Evolutionary conservation across 2,797 vertebrate species (phyloP).

Genomic region (Odontamblyopus rebecca): DNA sequence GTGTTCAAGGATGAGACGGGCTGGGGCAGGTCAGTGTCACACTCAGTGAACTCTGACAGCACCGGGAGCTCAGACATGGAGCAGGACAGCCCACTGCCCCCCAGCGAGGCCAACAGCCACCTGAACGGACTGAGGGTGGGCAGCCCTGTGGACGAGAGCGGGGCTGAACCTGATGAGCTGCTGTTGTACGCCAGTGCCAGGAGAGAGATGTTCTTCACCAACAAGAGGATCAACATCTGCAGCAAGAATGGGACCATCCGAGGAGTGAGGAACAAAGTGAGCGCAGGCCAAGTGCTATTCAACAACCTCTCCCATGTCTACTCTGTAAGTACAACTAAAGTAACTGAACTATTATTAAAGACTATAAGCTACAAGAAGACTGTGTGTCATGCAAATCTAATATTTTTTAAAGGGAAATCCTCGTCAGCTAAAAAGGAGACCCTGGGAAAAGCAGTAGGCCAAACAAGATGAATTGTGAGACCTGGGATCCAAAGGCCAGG

Average conservation of each 20-base stretch:
- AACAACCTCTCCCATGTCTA: conserved; percentile 90
- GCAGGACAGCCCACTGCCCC: conserved; percentile 59
- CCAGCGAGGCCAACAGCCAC: conserved; percentile 83
- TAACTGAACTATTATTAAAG: not conserved
- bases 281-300: conserved; percentile 97
- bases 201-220: conserved; percentile 86
- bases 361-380: not conserved
- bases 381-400: conserved; percentile 2
- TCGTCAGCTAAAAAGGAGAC: conserved; percentile 65
- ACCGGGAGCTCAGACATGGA: conserved; percentile 82
- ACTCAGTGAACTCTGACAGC: conserved; percentile 85
- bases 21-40: conserved; percentile 56
- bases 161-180: conserved; percentile 84
- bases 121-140: conserved; percentile 77
- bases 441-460: conserved; percentile 63
- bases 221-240: conserved; percentile 92
- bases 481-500: not conserved
- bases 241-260: conserved; percentile 97
- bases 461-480: conserved; percentile 6
- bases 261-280: conserved; percentile 98
- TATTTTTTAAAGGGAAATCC: conserved; percentile 52
- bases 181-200: conserved; percentile 87
- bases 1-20: conserved; percentile 86
- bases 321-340: conserved; percentile 72
- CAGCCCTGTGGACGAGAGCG: conserved; percentile 72